phyloP scores from a whole-genome alignment of 1,140 invertebrate genomes.

The Colletes gigas region DNA sequence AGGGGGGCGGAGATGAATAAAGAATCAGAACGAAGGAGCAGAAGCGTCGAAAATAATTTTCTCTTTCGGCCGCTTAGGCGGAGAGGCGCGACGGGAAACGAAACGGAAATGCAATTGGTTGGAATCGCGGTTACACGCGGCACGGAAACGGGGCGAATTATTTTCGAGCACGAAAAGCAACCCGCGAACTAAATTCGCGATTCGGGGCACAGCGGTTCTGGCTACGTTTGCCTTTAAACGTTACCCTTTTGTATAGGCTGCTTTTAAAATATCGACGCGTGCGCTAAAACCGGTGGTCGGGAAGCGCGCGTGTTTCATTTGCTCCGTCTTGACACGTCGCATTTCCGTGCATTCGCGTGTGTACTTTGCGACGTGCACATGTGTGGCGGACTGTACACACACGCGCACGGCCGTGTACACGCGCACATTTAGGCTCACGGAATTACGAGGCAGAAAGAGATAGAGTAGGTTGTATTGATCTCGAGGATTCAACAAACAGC shows the following conservation, averaged over 20 bases:
- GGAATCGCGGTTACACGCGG: background rate
- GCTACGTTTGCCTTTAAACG: background rate
- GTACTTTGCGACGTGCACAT: background rate
- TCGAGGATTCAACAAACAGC: conserved; percentile 79
- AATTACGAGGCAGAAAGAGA: conserved; percentile 63
- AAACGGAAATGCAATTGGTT: background rate
- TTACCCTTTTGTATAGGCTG: conserved; percentile 2
- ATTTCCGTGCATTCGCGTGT: conserved; percentile 2
- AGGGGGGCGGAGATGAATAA: background rate
- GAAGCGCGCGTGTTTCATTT: conserved; percentile 23
- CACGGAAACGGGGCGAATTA: conserved; percentile 9
- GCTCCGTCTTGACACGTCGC: conserved; percentile 28
- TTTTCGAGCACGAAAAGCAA: background rate
- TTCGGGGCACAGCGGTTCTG: conserved; percentile 6
- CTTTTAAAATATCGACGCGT: conserved; percentile 46
- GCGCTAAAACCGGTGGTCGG: conserved; percentile 14
- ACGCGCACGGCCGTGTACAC: conserved; percentile 3
- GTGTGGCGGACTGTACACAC: background rate
- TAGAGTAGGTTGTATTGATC: conserved; percentile 77
- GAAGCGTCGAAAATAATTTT: background rate
- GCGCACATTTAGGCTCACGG: conserved; percentile 48
- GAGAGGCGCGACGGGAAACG: background rate
- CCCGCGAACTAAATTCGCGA: background rate
- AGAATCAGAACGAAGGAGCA: background rate
- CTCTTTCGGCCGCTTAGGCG: too few species aligned